Conservation (phyloP, 1,140 invertebrate species). For the Megalonaias nervosa region DNA sequence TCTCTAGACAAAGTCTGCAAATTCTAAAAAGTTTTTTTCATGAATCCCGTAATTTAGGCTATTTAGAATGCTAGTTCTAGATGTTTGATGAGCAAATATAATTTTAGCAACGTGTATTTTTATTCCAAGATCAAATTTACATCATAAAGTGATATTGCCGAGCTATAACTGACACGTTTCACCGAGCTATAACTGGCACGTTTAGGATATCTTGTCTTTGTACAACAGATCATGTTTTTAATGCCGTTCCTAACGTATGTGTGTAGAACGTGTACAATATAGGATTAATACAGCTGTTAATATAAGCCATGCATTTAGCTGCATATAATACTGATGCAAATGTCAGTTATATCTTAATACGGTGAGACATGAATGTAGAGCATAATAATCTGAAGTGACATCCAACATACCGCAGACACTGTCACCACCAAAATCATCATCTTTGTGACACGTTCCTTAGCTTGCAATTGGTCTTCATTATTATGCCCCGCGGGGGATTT, state of each 20-base stretch:
- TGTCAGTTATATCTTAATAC: not conserved
- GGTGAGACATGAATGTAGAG: not conserved
- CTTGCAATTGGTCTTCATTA: not conserved
- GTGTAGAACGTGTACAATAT: slow-evolving; percentile 6
- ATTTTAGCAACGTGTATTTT: no score
- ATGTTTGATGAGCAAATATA: no score
- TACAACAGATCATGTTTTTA: not conserved
- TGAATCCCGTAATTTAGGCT: no score
- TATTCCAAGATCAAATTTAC: no score
- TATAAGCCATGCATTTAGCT: slow-evolving; percentile 7
- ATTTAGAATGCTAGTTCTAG: no score
- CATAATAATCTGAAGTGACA: not conserved
- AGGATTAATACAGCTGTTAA: not conserved
- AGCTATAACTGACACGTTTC: no score
- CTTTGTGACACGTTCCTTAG: not conserved
- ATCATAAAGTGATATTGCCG: no score
- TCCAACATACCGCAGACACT: slow-evolving; percentile 10
- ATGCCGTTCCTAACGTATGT: not conserved
- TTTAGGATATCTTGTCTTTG: not conserved
- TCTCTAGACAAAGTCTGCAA: no score
- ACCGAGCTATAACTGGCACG: no score
- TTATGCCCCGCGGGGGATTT: not conserved
- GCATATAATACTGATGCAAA: not conserved
- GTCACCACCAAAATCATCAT: not conserved
- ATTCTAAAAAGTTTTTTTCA: no score